Conservation (phyloP, 2,797 vertebrate species). For the Picus viridis region DNA sequence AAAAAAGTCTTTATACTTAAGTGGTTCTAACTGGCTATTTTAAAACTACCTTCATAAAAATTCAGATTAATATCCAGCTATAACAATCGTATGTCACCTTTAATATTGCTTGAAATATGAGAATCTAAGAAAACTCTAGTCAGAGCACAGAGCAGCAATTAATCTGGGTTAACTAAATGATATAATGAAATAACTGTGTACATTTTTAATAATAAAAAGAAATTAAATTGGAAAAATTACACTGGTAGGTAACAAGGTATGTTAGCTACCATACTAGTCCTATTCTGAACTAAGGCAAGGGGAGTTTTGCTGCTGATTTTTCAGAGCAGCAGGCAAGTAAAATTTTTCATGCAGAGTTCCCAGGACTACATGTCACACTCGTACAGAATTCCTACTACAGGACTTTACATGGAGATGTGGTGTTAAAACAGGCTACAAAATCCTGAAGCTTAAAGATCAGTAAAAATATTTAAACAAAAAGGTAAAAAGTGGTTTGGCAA, state of each 20-base stretch:
- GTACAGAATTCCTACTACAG: not conserved
- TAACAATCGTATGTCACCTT: not conserved
- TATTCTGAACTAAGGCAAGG: not conserved
- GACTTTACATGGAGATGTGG: not conserved
- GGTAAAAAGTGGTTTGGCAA: not conserved
- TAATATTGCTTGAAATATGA: constrained; percentile 15
- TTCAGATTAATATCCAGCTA: not conserved
- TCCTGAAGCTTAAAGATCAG: not conserved
- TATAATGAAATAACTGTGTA: constrained; percentile 15
- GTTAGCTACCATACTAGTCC: not conserved
- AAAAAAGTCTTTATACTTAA: not conserved
- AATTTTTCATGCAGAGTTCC: not conserved
- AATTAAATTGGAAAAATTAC: constrained; percentile 2
- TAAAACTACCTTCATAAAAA: not conserved
- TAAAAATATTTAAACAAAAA: not conserved
- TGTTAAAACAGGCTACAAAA: not conserved
- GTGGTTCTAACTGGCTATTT: not conserved
- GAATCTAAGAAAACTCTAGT: constrained; percentile 39
- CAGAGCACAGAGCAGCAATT: constrained; percentile 10
- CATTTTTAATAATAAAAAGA: constrained; percentile 37
- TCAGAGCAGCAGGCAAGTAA: not conserved
- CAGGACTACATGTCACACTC: not conserved
- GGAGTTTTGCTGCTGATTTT: not conserved
- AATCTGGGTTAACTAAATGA: constrained; percentile 39
- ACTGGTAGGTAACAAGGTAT: not conserved